A percentile compares a stretch with the other conserved stretches of the same genome.
Evolutionary conservation across 2,113 vertebrate species (phyloP).

Genomic region (Aepyceros melampus): DNA sequence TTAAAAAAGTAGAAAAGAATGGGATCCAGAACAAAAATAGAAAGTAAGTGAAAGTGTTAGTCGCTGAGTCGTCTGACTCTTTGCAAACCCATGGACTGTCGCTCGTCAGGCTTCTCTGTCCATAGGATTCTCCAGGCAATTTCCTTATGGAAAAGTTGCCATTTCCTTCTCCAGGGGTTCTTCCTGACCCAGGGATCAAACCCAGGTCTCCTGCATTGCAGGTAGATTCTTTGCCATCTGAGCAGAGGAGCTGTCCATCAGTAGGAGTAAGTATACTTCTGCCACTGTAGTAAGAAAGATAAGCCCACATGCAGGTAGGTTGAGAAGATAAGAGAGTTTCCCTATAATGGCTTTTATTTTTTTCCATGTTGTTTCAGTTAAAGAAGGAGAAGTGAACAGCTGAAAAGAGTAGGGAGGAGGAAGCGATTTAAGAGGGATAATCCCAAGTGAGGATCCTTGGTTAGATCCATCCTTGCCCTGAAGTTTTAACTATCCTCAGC

Average conservation of each 20-base stretch:
- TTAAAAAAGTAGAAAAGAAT: background rate
- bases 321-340: background rate
- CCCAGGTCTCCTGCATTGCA: background rate
- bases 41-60: background rate
- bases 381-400: background rate
- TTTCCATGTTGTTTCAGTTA: background rate
- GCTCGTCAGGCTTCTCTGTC: background rate
- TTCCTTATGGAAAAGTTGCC: background rate
- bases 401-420: background rate
- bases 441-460: background rate
- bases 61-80: background rate
- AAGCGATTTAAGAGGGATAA: background rate
- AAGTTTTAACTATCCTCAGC: background rate
- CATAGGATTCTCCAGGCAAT: background rate
- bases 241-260: background rate
- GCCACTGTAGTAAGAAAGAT: background rate
- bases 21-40: background rate
- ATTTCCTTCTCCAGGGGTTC: background rate
- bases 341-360: background rate
- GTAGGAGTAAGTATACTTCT: background rate
- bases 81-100: background rate
- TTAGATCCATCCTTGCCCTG: background rate
- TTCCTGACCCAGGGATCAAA: background rate
- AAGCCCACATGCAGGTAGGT: background rate
- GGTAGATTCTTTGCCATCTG: background rate